phyloP scores from a whole-genome alignment of 2,888 invertebrate species.

The Corbicula japonica region DNA sequence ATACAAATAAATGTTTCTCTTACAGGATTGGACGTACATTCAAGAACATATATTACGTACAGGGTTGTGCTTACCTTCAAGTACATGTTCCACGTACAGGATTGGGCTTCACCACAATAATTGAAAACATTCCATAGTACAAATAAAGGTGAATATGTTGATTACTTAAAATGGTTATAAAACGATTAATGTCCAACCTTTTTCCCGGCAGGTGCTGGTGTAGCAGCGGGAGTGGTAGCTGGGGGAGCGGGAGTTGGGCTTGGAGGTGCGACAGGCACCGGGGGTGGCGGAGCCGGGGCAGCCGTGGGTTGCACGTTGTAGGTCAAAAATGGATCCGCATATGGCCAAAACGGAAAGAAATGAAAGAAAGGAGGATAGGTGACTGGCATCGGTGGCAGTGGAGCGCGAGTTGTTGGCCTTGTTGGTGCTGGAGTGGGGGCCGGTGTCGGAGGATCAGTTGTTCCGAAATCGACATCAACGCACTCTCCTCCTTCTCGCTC shows the following conservation, averaged over 20 bases:
- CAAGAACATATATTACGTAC: too few relatives aligned
- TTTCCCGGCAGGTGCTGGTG: background rate
- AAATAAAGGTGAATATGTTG: too few relatives aligned
- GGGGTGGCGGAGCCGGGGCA: slow-evolving; percentile 7
- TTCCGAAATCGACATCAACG: slow-evolving; percentile 51
- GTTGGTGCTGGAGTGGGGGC: background rate
- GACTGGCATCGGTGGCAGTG: background rate
- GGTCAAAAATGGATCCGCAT: background rate
- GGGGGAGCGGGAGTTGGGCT: background rate
- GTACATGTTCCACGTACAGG: too few relatives aligned
- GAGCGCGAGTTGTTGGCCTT: slow-evolving; percentile 7
- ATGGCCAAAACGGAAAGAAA: slow-evolving; percentile 22
- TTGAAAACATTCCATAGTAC: too few relatives aligned
- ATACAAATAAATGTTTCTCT: too few relatives aligned
- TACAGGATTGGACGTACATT: too few relatives aligned
- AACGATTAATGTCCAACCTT: too few relatives aligned
- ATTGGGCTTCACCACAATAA: too few relatives aligned
- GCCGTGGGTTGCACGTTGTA: background rate
- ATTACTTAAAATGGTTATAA: too few relatives aligned
- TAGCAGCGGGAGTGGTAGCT: too few relatives aligned
- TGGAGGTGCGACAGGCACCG: background rate
- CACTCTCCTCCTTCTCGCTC: slow-evolving; percentile 60
- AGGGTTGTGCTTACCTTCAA: too few relatives aligned
- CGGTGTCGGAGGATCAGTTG: slow-evolving; percentile 10
- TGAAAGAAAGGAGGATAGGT: slow-evolving; percentile 6